Evolutionary conservation across 2,113 vertebrate genomes (phyloP).

Genomic region (Laticauda colubrina): DNA sequence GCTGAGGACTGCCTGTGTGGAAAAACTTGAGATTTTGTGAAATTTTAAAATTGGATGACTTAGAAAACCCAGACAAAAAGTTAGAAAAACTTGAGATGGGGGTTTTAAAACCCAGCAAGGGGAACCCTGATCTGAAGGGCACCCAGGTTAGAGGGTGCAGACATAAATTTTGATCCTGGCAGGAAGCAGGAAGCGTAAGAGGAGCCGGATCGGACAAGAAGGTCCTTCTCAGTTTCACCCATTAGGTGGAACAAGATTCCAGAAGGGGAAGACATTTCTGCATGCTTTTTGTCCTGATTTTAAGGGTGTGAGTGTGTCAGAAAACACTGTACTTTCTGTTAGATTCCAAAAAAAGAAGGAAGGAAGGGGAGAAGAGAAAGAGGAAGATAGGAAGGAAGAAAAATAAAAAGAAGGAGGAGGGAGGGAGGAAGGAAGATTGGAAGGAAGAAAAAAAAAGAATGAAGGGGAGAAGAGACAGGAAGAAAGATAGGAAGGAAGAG

Average conservation of each 20-base stretch:
- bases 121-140: neutral
- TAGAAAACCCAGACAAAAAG: neutral
- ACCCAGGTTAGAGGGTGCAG: neutral
- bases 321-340: neutral
- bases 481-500: no score
- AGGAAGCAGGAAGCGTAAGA: neutral
- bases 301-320: neutral
- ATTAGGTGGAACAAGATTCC: neutral
- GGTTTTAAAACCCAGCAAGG: neutral
- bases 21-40: neutral
- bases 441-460: no score
- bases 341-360: neutral
- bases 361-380: no score
- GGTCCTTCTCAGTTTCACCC: neutral
- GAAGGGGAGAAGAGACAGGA: no score
- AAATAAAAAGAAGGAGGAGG: no score
- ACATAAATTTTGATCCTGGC: neutral
- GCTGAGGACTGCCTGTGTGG: no score
- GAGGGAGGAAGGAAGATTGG: no score
- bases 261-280: neutral
- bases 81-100: neutral
- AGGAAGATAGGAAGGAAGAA: no score
- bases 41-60: neutral
- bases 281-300: neutral
- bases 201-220: neutral